A percentile compares a stretch with the other conserved stretches of the same genome.
These are phyloP conservation scores for Hypomecis punctinalis DNA, from an alignment of 2,888 invertebrate species.

Conservation along the genomic window DNA sequence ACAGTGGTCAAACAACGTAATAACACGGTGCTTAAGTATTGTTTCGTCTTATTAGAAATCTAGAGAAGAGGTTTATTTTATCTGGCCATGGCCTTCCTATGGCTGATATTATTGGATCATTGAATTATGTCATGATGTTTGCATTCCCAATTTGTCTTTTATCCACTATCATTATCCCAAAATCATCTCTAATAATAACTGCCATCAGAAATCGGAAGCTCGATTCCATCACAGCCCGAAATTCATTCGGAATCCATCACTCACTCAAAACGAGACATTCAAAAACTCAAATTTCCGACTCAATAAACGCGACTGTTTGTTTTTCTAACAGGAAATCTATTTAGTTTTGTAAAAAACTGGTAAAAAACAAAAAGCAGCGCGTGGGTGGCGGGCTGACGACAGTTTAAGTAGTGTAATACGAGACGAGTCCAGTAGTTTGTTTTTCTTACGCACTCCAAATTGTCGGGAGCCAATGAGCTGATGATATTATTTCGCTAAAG, in stretches of 20 bases:
- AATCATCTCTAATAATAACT: conserved; percentile 46
- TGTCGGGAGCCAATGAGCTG: conserved; percentile 72
- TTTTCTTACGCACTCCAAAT: conserved; percentile 73
- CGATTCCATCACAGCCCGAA: conserved; percentile 65
- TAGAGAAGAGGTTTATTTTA: too few species aligned
- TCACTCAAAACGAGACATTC: conserved; percentile 78
- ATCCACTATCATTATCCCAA: too few species aligned
- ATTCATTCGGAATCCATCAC: conserved; percentile 80
- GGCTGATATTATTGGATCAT: too few species aligned
- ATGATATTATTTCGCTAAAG: conserved; percentile 69
- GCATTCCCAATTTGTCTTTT: too few species aligned
- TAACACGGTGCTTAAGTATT: too few species aligned
- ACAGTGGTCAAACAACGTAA: too few species aligned
- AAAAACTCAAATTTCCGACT: conserved; percentile 73
- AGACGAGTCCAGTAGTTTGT: conserved; percentile 76
- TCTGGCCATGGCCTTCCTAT: too few species aligned
- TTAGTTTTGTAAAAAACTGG: conserved; percentile 74
- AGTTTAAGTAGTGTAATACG: conserved; percentile 82
- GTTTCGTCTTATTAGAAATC: too few species aligned
- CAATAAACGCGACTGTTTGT: conserved; percentile 82
- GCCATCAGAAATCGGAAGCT: conserved; percentile 65
- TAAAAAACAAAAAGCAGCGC: conserved; percentile 69
- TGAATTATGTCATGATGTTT: too few species aligned
- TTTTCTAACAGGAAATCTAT: conserved; percentile 84
- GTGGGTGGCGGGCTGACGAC: conserved; percentile 82